These are phyloP conservation scores for Phalacrocorax aristotelis DNA, from an alignment of 2,113 vertebrate genomes.

Conservation along the genomic window DNA sequence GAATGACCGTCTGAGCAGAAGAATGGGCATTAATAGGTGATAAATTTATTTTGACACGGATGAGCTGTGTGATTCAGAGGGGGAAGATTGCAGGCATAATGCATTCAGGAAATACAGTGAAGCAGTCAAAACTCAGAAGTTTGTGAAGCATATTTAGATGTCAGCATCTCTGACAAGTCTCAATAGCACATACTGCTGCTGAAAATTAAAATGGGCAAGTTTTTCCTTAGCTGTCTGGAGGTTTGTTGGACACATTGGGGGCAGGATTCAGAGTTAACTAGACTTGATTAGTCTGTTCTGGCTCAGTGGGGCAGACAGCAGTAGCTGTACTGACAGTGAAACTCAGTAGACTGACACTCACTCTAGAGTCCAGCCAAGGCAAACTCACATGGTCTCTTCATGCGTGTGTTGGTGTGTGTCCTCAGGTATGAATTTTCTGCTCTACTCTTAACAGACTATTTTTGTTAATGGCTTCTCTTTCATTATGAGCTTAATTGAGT, in stretches of 20 bases:
- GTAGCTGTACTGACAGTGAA: neutral
- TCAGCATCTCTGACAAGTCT: slow-evolving; percentile 10
- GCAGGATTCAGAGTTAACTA: slow-evolving; percentile 16
- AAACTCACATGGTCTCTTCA: neutral
- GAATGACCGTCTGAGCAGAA: neutral
- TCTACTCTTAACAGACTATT: neutral
- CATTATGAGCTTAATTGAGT: neutral
- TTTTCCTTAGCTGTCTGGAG: neutral
- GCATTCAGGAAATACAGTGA: neutral
- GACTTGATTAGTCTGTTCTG: neutral
- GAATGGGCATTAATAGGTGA: neutral
- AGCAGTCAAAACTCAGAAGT: neutral
- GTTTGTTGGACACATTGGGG: slow-evolving; percentile 3
- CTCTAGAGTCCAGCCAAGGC: neutral
- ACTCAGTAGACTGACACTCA: neutral
- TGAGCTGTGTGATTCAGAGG: neutral
- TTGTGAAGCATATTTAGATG: neutral
- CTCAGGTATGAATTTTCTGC: neutral
- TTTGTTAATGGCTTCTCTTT: neutral
- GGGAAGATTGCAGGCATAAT: neutral
- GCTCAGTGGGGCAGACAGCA: neutral
- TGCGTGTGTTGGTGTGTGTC: neutral
- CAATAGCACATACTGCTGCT: neutral
- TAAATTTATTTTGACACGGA: neutral
- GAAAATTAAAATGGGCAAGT: neutral